Evolutionary conservation across 92 coral and sea anemone species (phyloP).

Genomic region (Actinernus sp.): DNA sequence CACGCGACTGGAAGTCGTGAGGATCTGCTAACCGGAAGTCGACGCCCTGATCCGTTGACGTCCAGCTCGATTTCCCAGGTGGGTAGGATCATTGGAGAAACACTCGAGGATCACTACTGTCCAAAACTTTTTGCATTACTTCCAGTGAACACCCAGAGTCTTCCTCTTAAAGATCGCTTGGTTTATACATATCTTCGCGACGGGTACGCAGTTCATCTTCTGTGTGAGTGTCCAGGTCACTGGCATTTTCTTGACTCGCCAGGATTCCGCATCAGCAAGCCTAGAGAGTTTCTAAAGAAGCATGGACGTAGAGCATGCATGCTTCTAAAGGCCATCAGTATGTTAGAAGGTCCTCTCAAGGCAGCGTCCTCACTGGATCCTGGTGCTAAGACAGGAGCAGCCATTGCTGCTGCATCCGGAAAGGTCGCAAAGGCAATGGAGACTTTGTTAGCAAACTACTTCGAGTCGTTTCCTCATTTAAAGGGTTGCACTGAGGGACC

Average conservation of each 20-base stretch:
- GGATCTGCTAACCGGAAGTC: slow-evolving; percentile 5
- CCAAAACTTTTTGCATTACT: slow-evolving; percentile 42
- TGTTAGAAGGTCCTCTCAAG: slow-evolving; percentile 3
- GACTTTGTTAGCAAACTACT: slow-evolving; percentile 10
- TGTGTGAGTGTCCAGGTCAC: slow-evolving; percentile 37
- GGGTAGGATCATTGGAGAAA: slow-evolving; percentile 15
- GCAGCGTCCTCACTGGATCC: slow-evolving; percentile 25
- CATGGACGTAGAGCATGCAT: slow-evolving; percentile 30
- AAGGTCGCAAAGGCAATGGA: neutral
- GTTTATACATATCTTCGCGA: slow-evolving; percentile 32
- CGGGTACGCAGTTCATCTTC: slow-evolving; percentile 47
- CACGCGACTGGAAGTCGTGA: slow-evolving; percentile 13
- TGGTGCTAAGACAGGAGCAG: slow-evolving; percentile 14
- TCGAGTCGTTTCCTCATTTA: slow-evolving; percentile 24
- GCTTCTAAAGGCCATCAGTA: slow-evolving; percentile 8
- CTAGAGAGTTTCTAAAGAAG: slow-evolving; percentile 39
- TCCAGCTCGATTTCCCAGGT: neutral
- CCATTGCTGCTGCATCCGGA: neutral
- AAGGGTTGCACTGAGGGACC: neutral
- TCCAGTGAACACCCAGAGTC: slow-evolving; percentile 32
- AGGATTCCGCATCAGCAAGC: slow-evolving; percentile 46
- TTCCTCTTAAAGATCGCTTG: slow-evolving; percentile 27
- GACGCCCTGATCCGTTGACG: neutral
- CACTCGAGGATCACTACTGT: slow-evolving; percentile 21
- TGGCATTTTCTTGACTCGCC: slow-evolving; percentile 51